Evolutionary conservation across 53 echinoderm and acorn worm species (phyloP).

Genomic region (Crossaster papposus): DNA sequence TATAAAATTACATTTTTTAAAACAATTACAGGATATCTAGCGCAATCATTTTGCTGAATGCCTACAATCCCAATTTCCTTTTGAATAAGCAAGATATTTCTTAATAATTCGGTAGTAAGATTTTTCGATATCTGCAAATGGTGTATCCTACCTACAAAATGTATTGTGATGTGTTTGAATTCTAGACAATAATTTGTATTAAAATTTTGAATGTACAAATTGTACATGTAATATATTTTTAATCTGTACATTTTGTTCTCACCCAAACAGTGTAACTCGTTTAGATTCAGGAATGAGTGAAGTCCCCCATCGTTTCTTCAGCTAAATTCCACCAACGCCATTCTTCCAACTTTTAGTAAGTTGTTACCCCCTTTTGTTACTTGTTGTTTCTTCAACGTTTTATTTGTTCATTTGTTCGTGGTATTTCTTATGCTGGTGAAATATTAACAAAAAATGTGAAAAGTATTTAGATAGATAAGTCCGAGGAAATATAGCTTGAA

Average conservation of each 20-base stretch:
- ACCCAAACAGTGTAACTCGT: slow-evolving; percentile 16
- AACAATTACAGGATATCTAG: no score
- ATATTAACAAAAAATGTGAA: background rate
- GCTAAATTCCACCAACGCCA: background rate
- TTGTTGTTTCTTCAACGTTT: no score
- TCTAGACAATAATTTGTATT: no score
- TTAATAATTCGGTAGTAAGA: no score
- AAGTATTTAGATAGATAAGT: background rate
- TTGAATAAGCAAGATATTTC: no score
- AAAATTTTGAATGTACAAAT: no score
- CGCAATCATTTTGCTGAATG: no score
- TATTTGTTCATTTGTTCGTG: background rate
- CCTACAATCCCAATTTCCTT: no score
- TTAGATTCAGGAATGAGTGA: slow-evolving; percentile 36
- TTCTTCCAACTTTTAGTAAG: slow-evolving; percentile 17
- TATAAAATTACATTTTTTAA: no score
- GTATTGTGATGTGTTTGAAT: no score
- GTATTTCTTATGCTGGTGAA: background rate
- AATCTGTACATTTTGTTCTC: background rate
- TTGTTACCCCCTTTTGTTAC: background rate
- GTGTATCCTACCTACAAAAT: no score
- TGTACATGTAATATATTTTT: background rate
- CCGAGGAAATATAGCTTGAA: background rate
- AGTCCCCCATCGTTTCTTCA: background rate
- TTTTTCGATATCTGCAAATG: no score